Conservation (phyloP, 2,113 vertebrate species). For the Ochotona curzoniae region DNA sequence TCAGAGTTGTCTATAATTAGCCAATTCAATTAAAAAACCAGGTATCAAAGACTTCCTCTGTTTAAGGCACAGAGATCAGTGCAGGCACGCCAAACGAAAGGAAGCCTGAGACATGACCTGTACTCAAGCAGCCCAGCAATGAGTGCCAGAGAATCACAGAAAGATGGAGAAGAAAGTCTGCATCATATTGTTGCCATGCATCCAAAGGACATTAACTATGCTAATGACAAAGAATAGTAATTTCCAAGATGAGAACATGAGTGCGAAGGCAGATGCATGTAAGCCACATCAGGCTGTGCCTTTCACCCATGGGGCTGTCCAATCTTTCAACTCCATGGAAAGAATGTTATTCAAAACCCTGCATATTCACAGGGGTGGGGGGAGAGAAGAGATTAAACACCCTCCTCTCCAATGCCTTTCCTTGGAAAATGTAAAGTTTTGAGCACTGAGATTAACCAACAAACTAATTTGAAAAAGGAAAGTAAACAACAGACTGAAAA, state of each 20-base stretch:
- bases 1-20: not conserved
- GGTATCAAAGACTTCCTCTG: not conserved
- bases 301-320: not conserved
- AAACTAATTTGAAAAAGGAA: slow-evolving; percentile 8
- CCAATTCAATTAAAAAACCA: slow-evolving; percentile 23
- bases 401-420: not conserved
- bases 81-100: not conserved
- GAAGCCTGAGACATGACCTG: not conserved
- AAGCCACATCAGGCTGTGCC: not conserved
- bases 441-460: not conserved
- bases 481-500: not conserved
- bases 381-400: not conserved
- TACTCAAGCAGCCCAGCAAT: not conserved
- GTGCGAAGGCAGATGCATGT: not conserved
- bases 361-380: not conserved
- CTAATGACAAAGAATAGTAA: not conserved
- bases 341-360: not conserved
- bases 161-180: not conserved
- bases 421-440: not conserved
- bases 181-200: not conserved
- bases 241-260: slow-evolving; percentile 19
- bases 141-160: not conserved
- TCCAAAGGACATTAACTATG: not conserved
- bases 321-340: not conserved
- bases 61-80: slow-evolving; percentile 4